Conservation (phyloP, 2,797 vertebrate genomes). For the Anableps anableps region DNA sequence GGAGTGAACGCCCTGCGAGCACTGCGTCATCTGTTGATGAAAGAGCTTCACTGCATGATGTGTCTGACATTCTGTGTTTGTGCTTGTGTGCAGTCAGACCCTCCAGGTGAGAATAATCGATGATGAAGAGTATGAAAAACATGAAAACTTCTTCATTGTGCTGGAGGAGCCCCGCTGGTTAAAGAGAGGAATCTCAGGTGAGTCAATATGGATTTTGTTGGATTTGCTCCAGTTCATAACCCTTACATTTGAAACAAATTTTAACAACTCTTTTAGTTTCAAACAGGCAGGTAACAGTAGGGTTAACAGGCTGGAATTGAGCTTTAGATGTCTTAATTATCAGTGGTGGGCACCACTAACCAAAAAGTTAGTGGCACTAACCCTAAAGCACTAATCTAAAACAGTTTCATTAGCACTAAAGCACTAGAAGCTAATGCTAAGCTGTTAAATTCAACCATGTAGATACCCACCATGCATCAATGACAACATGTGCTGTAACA, state of each 20-base stretch:
- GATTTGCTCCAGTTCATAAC: neutral
- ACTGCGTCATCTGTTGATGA: conserved; percentile 11
- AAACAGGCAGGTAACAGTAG: too few species aligned
- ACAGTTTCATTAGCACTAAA: too few species aligned
- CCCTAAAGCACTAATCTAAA: too few species aligned
- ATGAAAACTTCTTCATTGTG: conserved; percentile 90
- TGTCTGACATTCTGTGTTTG: conserved; percentile 19
- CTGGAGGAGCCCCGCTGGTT: conserved; percentile 91
- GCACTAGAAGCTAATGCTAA: too few species aligned
- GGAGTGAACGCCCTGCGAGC: neutral
- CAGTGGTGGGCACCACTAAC: too few species aligned
- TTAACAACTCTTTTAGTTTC: too few species aligned
- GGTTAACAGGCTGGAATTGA: too few species aligned
- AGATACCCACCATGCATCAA: too few species aligned
- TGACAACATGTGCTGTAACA: too few species aligned
- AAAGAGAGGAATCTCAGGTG: conserved; percentile 91
- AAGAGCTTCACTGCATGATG: conserved; percentile 3
- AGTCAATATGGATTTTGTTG: neutral
- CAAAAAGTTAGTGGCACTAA: too few species aligned
- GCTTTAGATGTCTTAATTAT: too few species aligned
- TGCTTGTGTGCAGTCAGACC: conserved; percentile 79
- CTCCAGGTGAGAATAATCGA: conserved; percentile 89
- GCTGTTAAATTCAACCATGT: too few species aligned
- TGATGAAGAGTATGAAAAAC: conserved; percentile 92
- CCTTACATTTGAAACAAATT: neutral